Percentiles rank a stretch among this genome's conserved stretches.
phyloP scores from a whole-genome alignment of 1,140 invertebrate genomes.

The Drosophila funebris region DNA sequence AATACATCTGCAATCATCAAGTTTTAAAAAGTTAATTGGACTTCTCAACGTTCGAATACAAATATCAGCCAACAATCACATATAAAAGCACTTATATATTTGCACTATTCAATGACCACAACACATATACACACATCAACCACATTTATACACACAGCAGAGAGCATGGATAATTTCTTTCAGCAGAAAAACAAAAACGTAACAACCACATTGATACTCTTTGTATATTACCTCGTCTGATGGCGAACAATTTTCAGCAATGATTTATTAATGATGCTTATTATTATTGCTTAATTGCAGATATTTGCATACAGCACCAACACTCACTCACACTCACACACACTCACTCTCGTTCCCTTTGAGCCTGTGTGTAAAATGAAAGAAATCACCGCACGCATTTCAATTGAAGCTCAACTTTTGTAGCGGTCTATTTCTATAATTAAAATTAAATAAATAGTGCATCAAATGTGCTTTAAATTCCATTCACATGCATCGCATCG shows the following conservation, averaged over 20 bases:
- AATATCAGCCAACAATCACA: background rate
- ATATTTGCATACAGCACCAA: constrained; percentile 73
- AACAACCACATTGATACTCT: constrained; percentile 51
- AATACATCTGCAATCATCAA: constrained; percentile 30
- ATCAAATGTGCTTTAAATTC: background rate
- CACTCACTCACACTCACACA: constrained; percentile 23
- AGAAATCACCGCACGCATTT: constrained; percentile 43
- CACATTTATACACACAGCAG: background rate
- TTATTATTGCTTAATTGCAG: constrained; percentile 80
- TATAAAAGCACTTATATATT: background rate
- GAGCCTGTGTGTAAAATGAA: constrained; percentile 50
- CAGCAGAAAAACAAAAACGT: constrained; percentile 5
- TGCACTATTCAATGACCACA: constrained; percentile 8
- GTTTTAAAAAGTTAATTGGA: constrained; percentile 67
- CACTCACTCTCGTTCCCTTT: background rate
- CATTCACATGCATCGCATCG: background rate
- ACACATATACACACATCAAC: background rate
- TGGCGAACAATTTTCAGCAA: constrained; percentile 52
- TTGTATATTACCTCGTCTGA: constrained; percentile 26
- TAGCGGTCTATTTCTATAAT: constrained; percentile 47
- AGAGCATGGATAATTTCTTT: constrained; percentile 8
- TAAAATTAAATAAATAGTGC: constrained; percentile 60
- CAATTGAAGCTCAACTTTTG: constrained; percentile 24
- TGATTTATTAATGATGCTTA: constrained; percentile 82
- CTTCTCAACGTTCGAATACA: constrained; percentile 17